These are phyloP conservation scores for Bostrychus sinensis DNA, from an alignment of 2,113 vertebrate genomes.

Conservation along the genomic window DNA sequence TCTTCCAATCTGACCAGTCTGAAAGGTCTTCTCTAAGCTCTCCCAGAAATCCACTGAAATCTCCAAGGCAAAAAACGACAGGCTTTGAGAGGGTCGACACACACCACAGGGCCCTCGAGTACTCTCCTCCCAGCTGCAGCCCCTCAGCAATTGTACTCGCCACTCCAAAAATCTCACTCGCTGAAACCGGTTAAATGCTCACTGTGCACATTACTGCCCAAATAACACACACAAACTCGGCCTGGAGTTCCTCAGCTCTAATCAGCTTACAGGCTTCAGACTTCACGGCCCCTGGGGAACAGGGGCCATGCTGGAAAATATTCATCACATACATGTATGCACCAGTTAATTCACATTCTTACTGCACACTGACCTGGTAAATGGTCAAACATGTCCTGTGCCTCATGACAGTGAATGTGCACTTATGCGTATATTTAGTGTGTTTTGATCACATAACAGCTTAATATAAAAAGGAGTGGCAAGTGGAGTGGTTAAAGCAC, in stretches of 20 bases:
- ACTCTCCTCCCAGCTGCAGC: too few relatives aligned
- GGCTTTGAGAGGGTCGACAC: slow-evolving; percentile 68
- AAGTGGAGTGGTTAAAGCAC: too few relatives aligned
- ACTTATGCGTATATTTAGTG: neutral
- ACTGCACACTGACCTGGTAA: neutral
- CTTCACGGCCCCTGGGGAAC: slow-evolving; percentile 47
- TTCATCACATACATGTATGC: slow-evolving; percentile 39
- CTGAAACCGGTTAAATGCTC: neutral
- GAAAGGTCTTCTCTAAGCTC: slow-evolving; percentile 39
- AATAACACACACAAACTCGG: slow-evolving; percentile 41
- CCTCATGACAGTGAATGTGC: neutral
- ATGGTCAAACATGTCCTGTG: neutral
- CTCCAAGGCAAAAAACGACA: slow-evolving; percentile 46
- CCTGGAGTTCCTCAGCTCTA: slow-evolving; percentile 66
- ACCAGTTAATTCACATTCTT: neutral
- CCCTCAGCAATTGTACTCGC: neutral
- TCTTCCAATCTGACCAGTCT: neutral
- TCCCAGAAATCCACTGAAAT: slow-evolving; percentile 55
- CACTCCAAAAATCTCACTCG: slow-evolving; percentile 1
- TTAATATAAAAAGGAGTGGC: too few relatives aligned
- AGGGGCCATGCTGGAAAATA: slow-evolving; percentile 45
- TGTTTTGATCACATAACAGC: neutral
- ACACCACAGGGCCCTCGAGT: slow-evolving; percentile 61
- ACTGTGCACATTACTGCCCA: slow-evolving; percentile 17
- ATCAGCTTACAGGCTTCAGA: slow-evolving; percentile 75